These are phyloP conservation scores for Nilaparvata lugens DNA, from an alignment of 1,140 invertebrate genomes.

Conservation along the genomic window DNA sequence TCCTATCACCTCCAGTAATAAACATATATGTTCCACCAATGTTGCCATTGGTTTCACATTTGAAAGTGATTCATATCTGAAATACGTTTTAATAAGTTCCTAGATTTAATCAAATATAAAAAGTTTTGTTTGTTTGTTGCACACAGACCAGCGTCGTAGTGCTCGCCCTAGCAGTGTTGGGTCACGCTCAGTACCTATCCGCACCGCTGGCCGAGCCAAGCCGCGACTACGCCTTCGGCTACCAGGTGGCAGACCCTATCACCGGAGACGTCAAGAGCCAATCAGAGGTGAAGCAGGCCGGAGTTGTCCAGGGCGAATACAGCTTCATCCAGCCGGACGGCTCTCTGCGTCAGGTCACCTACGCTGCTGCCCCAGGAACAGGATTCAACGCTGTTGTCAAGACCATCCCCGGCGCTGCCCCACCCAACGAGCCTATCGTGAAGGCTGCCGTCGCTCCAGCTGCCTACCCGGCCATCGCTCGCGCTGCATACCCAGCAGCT, in stretches of 20 bases:
- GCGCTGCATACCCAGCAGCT: neutral
- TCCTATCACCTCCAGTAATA: too few relatives aligned
- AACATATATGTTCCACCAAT: too few relatives aligned
- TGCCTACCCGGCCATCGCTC: neutral
- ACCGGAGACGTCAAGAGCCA: constrained; percentile 43
- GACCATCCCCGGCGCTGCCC: neutral
- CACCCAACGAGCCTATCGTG: neutral
- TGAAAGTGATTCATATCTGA: too few relatives aligned
- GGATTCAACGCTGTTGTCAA: constrained; percentile 47
- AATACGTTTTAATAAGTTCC: too few relatives aligned
- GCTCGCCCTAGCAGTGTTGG: neutral
- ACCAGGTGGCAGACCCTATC: constrained; percentile 40
- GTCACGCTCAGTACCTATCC: neutral
- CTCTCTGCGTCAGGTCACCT: constrained; percentile 45
- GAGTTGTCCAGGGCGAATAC: constrained; percentile 43
- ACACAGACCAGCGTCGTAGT: neutral
- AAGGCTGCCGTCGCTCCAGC: neutral
- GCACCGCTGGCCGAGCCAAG: neutral
- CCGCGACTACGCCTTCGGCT: constrained; percentile 42
- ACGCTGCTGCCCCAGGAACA: constrained; percentile 47
- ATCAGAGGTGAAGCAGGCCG: constrained; percentile 41
- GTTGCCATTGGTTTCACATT: too few relatives aligned
- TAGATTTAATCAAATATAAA: too few relatives aligned
- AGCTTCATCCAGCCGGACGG: constrained; percentile 47
- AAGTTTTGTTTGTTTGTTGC: too few relatives aligned